Evolutionary conservation across 2,113 vertebrate species (phyloP), one percentile per base, ranked within the genome.

Genomic region (Apodemus speciosus): DNA sequence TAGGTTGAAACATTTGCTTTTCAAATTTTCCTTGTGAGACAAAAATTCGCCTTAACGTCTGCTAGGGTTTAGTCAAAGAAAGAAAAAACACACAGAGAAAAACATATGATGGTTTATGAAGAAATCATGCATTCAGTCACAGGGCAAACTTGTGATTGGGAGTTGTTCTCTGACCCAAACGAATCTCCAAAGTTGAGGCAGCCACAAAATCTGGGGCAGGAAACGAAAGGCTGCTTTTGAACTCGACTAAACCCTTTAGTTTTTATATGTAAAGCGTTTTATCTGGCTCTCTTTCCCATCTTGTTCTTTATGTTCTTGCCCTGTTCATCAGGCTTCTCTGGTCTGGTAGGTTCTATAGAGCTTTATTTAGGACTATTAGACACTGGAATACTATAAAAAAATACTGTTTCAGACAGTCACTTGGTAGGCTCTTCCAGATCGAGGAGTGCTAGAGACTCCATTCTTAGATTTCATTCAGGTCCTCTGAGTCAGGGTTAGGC

Each of bases 1-100:
- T 20, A 93, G 75, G 46, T 85, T 81, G 62, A 32, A 88, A 69
- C 15, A 77, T 56, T 68, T 95, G 80, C 69, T 27, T 92, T 90
- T 85, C n/a, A 72, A 27, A 4, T 4, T 1, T 9, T 2, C 4
- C 64, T 86, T 60, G 73, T 49, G 25, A 51, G 20, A 30, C 79
- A 51, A 84, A 75, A 79, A 25, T 25, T 43, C 35, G 18, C 9
- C 6, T 56, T 81, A 76, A 79, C 0, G 94, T 94, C 72, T 90
- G 9, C 66, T 88, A 56, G 35, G 27, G 83, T 69, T 88, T 90
- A 77, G 69, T 76, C 30, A 89, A 76, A 64, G 3, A 20, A 71
- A 95, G 76, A 90, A 90, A 71, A 93, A 87, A 64, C 21, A 49
- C 16, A 91, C 13, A 5, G 25, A 53, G 75, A 51, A 25, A 64